Evolutionary conservation across 2,888 invertebrate genomes (phyloP).

Genomic region (Pyrrhia umbra): DNA sequence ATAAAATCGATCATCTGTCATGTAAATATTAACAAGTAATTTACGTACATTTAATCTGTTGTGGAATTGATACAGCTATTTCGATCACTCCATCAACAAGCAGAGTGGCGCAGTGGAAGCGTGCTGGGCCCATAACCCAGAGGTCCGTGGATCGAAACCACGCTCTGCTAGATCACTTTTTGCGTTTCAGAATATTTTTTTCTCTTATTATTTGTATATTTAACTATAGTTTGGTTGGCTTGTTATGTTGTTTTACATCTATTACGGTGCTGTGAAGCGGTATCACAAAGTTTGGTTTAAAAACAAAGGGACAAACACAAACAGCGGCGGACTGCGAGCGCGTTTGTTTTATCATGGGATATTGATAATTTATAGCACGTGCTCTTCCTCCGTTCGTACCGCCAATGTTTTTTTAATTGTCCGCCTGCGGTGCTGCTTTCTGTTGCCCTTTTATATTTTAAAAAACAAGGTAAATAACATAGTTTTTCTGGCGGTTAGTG

Average conservation of each 20-base stretch:
- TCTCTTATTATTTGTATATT: slow-evolving; percentile 42
- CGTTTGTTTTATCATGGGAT: slow-evolving; percentile 89
- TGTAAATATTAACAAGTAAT: too few species aligned
- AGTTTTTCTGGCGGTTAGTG: slow-evolving; percentile 60
- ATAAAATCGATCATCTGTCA: too few species aligned
- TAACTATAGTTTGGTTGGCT: slow-evolving; percentile 12
- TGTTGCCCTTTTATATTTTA: slow-evolving; percentile 68
- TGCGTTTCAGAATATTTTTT: slow-evolving; percentile 38
- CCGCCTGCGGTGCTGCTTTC: slow-evolving; percentile 67
- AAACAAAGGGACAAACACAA: slow-evolving; percentile 82
- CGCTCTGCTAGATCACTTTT: slow-evolving; percentile 91
- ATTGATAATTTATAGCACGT: slow-evolving; percentile 87
- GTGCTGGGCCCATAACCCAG: slow-evolving; percentile 96
- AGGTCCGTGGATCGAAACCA: slow-evolving; percentile 97
- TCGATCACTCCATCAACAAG: slow-evolving; percentile 17
- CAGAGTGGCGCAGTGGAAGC: slow-evolving; percentile 95
- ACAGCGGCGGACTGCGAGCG: slow-evolving; percentile 63
- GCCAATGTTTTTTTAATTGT: slow-evolving; percentile 74
- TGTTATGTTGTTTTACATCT: slow-evolving; percentile 47
- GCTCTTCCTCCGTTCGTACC: slow-evolving; percentile 60
- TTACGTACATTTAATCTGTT: too few species aligned
- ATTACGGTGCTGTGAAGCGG: slow-evolving; percentile 58
- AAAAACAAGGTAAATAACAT: slow-evolving; percentile 66
- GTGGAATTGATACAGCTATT: slow-evolving; percentile 57
- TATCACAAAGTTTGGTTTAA: slow-evolving; percentile 76